Conservation (phyloP, 2,797 vertebrate genomes). For the Brachyrhaphis roseni region DNA sequence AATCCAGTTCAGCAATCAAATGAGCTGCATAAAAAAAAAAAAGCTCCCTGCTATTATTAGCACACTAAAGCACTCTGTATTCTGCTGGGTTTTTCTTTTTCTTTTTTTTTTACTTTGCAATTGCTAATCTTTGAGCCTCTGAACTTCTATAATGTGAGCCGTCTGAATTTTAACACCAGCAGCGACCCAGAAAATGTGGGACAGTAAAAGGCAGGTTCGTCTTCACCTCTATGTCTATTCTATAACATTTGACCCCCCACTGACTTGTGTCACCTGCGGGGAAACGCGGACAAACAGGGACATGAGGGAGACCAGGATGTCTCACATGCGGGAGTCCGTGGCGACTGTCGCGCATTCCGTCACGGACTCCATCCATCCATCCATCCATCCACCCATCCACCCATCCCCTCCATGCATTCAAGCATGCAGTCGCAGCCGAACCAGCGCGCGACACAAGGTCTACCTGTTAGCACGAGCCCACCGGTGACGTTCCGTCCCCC, state of each 20-base stretch:
- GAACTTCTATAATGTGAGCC: neutral
- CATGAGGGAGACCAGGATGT: neutral
- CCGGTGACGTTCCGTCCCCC: neutral
- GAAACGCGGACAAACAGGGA: conserved; percentile 6
- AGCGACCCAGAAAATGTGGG: neutral
- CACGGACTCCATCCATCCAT: conserved; percentile 46
- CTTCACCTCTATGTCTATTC: neutral
- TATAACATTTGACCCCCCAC: conserved; percentile 28
- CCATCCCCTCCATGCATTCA: conserved; percentile 13
- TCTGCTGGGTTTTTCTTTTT: conserved; percentile 5
- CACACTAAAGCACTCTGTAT: conserved; percentile 7
- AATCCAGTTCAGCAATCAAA: conserved; percentile 34
- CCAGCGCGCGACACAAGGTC: conserved; percentile 36
- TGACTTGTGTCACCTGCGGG: conserved; percentile 11
- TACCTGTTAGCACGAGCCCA: conserved; percentile 70
- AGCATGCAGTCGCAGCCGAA: conserved; percentile 34
- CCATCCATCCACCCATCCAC: conserved; percentile 12
- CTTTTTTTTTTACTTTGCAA: neutral
- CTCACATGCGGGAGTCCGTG: conserved; percentile 3
- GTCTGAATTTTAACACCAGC: neutral
- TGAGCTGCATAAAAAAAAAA: conserved; percentile 15
- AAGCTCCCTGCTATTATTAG: conserved; percentile 38
- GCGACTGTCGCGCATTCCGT: conserved; percentile 72
- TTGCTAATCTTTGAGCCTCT: neutral
- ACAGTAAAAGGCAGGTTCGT: neutral